phyloP scores from a whole-genome alignment of 1,140 invertebrate species.

The Papilio polyxenes region DNA sequence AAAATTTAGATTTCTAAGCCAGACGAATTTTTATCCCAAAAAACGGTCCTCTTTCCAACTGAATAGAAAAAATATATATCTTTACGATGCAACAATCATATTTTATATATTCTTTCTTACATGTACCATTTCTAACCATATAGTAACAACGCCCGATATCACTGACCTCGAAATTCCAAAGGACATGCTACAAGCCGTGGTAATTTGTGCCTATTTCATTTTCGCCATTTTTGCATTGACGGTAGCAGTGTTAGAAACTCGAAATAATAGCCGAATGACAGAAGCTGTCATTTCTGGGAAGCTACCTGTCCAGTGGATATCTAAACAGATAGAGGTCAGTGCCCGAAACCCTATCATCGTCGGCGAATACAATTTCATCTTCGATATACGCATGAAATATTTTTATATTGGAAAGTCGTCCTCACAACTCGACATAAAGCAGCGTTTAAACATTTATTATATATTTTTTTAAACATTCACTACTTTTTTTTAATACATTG shows the following conservation, averaged over 20 bases:
- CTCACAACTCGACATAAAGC: slow-evolving; percentile 58
- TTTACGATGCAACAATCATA: slow-evolving; percentile 61
- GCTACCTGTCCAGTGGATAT: neutral
- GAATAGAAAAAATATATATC: slow-evolving; percentile 66
- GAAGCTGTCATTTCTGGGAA: neutral
- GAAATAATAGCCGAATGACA: too few relatives aligned
- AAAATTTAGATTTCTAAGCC: neutral
- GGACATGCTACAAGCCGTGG: neutral
- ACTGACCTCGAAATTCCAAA: neutral
- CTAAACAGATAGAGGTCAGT: neutral
- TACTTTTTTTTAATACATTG: slow-evolving; percentile 16
- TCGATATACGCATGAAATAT: slow-evolving; percentile 35
- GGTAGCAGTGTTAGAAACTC: neutral
- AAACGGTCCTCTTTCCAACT: slow-evolving; percentile 44
- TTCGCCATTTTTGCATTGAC: too few relatives aligned
- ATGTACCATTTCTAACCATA: slow-evolving; percentile 40
- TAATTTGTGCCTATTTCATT: too few relatives aligned
- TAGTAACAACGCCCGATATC: slow-evolving; percentile 48
- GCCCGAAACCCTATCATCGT: slow-evolving; percentile 38
- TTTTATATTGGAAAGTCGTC: neutral
- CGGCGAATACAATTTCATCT: slow-evolving; percentile 44
- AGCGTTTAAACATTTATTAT: slow-evolving; percentile 41
- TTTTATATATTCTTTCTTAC: slow-evolving; percentile 29
- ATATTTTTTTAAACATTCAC: slow-evolving; percentile 30
- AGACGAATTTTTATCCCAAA: slow-evolving; percentile 12